These are phyloP conservation scores for Muntiacus muntjak DNA, from an alignment of 2,113 vertebrate species.

Conservation along the genomic window DNA sequence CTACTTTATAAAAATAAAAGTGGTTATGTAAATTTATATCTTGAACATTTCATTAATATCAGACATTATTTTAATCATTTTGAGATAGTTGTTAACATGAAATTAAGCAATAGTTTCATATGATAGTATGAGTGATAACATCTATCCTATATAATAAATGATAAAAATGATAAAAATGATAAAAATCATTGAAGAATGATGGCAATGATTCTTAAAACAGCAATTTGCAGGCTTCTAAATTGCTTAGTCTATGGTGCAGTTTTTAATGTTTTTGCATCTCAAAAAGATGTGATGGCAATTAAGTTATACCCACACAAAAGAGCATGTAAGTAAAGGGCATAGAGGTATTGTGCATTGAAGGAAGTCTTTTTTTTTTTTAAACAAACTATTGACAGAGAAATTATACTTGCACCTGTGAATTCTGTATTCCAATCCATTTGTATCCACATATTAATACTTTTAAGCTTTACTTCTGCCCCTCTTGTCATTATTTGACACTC, in stretches of 20 bases:
- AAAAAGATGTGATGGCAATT: background rate
- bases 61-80: background rate
- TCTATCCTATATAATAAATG: background rate
- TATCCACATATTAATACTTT: background rate
- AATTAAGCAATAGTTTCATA: background rate
- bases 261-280: conserved; percentile 13
- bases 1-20: background rate
- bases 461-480: background rate
- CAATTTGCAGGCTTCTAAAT: background rate
- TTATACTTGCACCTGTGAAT: background rate
- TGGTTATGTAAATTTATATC: background rate
- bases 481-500: background rate
- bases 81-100: background rate
- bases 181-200: background rate
- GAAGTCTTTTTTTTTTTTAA: background rate
- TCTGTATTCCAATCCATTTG: background rate
- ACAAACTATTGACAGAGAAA: background rate
- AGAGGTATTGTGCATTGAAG: background rate
- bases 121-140: background rate
- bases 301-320: background rate
- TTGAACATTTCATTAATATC: background rate
- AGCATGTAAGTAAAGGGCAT: background rate
- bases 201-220: background rate
- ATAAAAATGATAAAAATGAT: no score
- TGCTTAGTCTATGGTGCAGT: background rate